Evolutionary conservation across 2,113 vertebrate genomes (phyloP), one percentile per base, ranked within the genome.

Genomic region (Seriola aureovittata): DNA sequence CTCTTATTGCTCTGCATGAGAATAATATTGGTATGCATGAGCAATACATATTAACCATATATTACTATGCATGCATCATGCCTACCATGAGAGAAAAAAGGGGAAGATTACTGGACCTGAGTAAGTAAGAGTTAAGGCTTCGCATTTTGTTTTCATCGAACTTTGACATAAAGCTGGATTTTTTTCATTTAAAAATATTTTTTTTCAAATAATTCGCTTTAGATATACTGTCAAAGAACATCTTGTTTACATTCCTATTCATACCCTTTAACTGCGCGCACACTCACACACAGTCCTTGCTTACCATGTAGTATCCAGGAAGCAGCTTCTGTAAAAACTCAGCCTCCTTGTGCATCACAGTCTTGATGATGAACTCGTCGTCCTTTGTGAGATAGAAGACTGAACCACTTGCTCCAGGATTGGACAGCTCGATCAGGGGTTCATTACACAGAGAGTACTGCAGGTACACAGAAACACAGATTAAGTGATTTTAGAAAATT

Each of bases 311-410:
- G 95, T 99, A 99, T 82, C 98, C 98, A 0, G 98, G 98, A 52
- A 99, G 96, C 79, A 99, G 95, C 82, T 99, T 99, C 95, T 99
- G 98, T 17, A 99, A 94, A 92, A 99, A 99, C 84, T 99, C 98
- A 0, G 98, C 98, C 88, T 99, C 98, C 87, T 99, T 99, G 94
- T 99, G 98, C 97, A 99, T 98, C 87, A 99, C 98, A 0, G 98
- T 99, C 92, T 99, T 99, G 89, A 99, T 98, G 94, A 99, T 99
- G 94, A 99, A 99, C 91, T 99, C 98, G 1, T 99, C 98, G 0
- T 99, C 98, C 66, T 96, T 99, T 25, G 98, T 99, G 67, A 99
- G 96, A 19, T 99, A 99, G 95, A 99, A 99, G 70, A 99, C 96
- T 0, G 98, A 99, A 71, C 98, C 98, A 0, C 98, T 99, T 79